Percentiles rank a stretch among this genome's conserved stretches.
Conservation (phyloP, 2,888 invertebrate species). For the Herminia tarsipennalis region DNA sequence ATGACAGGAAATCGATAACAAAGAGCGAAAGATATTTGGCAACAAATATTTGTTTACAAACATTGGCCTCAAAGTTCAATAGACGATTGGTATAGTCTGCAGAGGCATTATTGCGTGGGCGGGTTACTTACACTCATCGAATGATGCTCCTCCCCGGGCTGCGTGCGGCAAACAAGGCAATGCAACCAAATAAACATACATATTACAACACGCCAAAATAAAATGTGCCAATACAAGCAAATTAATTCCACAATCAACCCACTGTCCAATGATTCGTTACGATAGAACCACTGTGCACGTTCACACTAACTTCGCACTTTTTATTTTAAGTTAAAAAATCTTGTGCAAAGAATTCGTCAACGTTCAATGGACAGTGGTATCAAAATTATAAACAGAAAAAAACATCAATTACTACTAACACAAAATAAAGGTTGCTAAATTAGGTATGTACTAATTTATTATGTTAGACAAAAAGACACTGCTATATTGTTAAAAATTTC, state of each 20-base stretch:
- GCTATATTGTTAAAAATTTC: slow-evolving; percentile 13
- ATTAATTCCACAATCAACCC: slow-evolving; percentile 17
- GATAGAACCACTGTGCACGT: not conserved
- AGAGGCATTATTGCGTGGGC: slow-evolving; percentile 37
- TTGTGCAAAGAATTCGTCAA: slow-evolving; percentile 14
- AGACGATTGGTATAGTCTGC: not conserved
- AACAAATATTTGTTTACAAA: no score
- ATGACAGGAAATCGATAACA: no score
- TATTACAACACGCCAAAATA: slow-evolving; percentile 71
- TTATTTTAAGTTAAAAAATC: not conserved
- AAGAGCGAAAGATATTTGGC: no score
- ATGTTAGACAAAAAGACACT: slow-evolving; percentile 16
- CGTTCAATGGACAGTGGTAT: slow-evolving; percentile 25
- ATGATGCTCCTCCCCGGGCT: slow-evolving; percentile 89
- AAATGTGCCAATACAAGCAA: slow-evolving; percentile 46
- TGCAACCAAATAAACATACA: slow-evolving; percentile 81
- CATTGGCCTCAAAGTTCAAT: no score
- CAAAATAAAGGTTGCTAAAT: slow-evolving; percentile 6
- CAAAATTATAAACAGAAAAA: slow-evolving; percentile 15
- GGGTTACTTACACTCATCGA: slow-evolving; percentile 89
- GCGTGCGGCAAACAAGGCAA: slow-evolving; percentile 80
- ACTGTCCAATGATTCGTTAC: slow-evolving; percentile 6
- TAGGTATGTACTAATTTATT: slow-evolving; percentile 4
- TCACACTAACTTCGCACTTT: no score
- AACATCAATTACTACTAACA: slow-evolving; percentile 26